A percentile compares a stretch with the other conserved stretches of the same genome.
phyloP scores from a whole-genome alignment of 1,140 invertebrate species.

The Globodera ellingtonae region DNA sequence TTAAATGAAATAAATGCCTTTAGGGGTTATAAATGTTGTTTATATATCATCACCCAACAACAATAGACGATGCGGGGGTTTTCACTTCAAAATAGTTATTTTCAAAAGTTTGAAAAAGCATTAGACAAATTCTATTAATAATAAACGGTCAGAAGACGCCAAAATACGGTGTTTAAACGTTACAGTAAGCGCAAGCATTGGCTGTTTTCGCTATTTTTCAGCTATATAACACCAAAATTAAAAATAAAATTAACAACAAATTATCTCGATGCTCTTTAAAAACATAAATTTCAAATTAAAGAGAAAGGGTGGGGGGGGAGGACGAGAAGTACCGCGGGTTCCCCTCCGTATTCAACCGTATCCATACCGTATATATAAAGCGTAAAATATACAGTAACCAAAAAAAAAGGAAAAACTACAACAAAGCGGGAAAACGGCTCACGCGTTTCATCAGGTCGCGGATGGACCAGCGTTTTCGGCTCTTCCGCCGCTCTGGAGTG shows the following conservation, averaged over 20 bases:
- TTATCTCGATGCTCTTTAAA: background rate
- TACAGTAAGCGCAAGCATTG: background rate
- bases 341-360: background rate
- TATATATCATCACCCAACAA: background rate
- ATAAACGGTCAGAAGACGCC: background rate
- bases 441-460: background rate
- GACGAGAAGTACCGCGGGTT: background rate
- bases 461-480: background rate
- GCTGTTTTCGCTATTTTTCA: no score
- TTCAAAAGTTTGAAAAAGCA: background rate
- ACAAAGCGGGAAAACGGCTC: background rate
- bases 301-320: no score
- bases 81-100: conserved; percentile 4
- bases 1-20: no score
- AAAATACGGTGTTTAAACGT: background rate
- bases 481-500: background rate
- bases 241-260: no score
- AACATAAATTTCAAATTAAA: background rate
- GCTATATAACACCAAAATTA: no score
- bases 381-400: background rate
- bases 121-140: background rate
- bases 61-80: background rate
- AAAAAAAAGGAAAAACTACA: background rate
- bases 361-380: background rate
- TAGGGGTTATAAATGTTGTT: no score